Evolutionary conservation across 30 jellyfish, hydroid and myxozoan genomes (phyloP).

Genomic region (Catostylus mosaicus): DNA sequence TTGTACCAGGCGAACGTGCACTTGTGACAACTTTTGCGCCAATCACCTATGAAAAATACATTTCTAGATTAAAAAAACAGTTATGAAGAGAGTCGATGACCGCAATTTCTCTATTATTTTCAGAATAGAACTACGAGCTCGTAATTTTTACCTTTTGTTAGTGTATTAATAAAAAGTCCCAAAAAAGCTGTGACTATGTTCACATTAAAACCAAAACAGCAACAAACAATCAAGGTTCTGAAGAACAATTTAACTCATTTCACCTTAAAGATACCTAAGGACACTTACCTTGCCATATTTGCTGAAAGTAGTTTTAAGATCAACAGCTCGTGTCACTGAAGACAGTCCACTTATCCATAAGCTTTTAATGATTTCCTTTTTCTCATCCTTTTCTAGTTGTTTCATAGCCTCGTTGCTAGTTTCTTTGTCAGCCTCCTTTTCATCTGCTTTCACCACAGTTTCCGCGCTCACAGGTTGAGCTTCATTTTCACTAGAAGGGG

Average conservation of each 20-base stretch:
- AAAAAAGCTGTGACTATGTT: neutral
- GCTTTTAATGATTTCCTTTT: slow-evolving; percentile 80
- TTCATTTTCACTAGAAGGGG: too few relatives aligned
- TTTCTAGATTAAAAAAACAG: neutral
- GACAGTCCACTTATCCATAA: slow-evolving; percentile 98
- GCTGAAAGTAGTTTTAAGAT: slow-evolving; percentile 78
- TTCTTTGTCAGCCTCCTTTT: slow-evolving; percentile 6
- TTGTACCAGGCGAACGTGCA: slow-evolving; percentile 98
- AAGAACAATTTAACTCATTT: neutral
- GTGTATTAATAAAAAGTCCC: too few relatives aligned
- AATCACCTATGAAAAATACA: slow-evolving; percentile 66
- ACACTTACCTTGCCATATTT: slow-evolving; percentile 81
- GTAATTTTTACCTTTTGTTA: too few relatives aligned
- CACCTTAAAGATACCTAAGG: neutral
- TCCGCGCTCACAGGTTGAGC: too few relatives aligned
- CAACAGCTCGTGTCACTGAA: slow-evolving; percentile 94
- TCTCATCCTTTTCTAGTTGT: slow-evolving; percentile 30
- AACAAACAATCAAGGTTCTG: neutral
- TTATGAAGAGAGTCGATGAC: too few relatives aligned
- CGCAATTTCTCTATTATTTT: too few relatives aligned
- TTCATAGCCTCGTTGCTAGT: slow-evolving; percentile 6
- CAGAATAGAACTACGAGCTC: too few relatives aligned
- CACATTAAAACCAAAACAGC: neutral
- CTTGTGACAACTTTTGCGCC: slow-evolving; percentile 99
- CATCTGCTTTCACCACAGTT: neutral